A percentile compares a stretch with the other conserved stretches of the same genome.
These are phyloP conservation scores for Idaea straminata DNA, from an alignment of 2,888 invertebrate genomes.

Conservation along the genomic window DNA sequence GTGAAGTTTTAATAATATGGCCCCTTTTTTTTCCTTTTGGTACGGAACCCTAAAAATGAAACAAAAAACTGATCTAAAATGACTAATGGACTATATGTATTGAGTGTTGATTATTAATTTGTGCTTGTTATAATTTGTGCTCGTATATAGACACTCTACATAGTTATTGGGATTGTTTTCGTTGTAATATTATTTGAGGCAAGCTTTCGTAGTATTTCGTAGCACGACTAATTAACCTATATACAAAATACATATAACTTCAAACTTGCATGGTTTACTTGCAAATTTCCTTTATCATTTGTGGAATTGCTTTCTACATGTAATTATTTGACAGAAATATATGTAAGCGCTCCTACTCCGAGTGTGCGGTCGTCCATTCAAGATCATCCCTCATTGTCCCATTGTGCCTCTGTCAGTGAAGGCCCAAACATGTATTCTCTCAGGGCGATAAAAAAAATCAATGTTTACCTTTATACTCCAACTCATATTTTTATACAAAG, in stretches of 20 bases:
- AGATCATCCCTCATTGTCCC: slow-evolving; percentile 64
- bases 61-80: too few species aligned
- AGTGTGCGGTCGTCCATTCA: slow-evolving; percentile 78
- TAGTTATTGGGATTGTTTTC: not conserved
- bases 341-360: slow-evolving; percentile 46
- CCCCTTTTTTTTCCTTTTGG: too few species aligned
- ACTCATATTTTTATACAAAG: slow-evolving; percentile 78
- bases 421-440: slow-evolving; percentile 76
- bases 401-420: slow-evolving; percentile 70
- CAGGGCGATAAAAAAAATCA: slow-evolving; percentile 64
- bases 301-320: slow-evolving; percentile 22
- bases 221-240: not conserved
- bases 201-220: not conserved
- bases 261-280: not conserved
- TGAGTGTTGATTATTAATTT: too few species aligned
- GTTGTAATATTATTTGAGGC: not conserved
- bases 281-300: slow-evolving; percentile 13
- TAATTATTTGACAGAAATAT: slow-evolving; percentile 15
- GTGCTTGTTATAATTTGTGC: too few species aligned
- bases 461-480: slow-evolving; percentile 79
- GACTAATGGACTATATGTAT: too few species aligned
- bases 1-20: too few species aligned
- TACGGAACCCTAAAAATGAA: too few species aligned
- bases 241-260: not conserved
- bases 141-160: not conserved